Percentiles rank a stretch among this genome's conserved stretches.
Evolutionary conservation across 1,140 invertebrate genomes (phyloP).

Genomic region (Paraescarpia echinospica): DNA sequence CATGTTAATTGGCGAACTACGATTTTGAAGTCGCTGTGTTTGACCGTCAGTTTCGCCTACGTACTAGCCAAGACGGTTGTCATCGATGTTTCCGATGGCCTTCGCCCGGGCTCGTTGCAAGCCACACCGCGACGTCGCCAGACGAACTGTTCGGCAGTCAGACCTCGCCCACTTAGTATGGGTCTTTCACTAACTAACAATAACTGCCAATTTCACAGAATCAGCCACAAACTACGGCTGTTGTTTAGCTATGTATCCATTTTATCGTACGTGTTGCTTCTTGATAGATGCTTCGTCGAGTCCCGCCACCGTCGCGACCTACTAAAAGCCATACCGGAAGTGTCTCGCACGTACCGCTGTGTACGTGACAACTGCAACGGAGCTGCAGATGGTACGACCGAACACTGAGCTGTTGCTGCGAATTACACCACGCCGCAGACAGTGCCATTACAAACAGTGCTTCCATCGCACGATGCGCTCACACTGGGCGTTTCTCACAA

Average conservation of each 20-base stretch:
- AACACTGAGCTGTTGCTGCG: neutral
- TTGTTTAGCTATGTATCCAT: neutral
- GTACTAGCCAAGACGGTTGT: neutral
- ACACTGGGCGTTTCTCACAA: neutral
- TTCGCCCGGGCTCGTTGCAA: neutral
- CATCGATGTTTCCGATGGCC: neutral
- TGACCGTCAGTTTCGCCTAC: neutral
- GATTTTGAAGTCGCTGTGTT: neutral
- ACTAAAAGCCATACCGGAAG: neutral
- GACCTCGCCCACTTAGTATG: neutral
- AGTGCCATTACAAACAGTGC: neutral
- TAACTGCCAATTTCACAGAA: conserved; percentile 1
- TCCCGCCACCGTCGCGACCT: neutral
- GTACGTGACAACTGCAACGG: too few species aligned
- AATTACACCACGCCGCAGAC: neutral
- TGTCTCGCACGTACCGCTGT: neutral
- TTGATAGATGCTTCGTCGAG: neutral
- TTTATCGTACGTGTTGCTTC: neutral
- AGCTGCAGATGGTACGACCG: neutral
- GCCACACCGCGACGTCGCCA: neutral
- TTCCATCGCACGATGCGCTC: neutral
- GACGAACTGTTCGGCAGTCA: neutral
- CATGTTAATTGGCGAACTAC: neutral
- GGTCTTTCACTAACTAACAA: neutral
- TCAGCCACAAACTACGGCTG: neutral